These are phyloP conservation scores for Cariama cristata DNA, from an alignment of 2,113 vertebrate genomes.

Conservation along the genomic window DNA sequence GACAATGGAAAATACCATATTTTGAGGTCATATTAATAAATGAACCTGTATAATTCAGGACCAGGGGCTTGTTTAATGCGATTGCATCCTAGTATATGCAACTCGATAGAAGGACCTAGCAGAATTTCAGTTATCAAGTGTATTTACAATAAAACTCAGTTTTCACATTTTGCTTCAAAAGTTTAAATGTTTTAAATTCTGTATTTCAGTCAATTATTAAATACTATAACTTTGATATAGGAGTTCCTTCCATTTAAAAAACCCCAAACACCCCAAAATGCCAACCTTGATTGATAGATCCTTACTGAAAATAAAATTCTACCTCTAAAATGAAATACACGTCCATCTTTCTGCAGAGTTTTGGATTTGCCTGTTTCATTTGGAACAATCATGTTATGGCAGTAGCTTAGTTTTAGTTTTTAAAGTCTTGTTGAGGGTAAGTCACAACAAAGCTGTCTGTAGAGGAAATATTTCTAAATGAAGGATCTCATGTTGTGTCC, in stretches of 20 bases:
- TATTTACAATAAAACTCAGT: background rate
- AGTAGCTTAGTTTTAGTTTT: background rate
- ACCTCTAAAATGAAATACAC: background rate
- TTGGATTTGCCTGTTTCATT: background rate
- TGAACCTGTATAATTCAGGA: background rate
- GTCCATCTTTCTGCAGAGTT: background rate
- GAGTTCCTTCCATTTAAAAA: background rate
- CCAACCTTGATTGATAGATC: background rate
- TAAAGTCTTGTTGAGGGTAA: background rate
- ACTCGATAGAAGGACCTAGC: background rate
- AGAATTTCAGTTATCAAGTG: background rate
- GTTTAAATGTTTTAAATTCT: background rate
- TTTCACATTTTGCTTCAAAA: background rate
- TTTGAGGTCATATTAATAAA: background rate
- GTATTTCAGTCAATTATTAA: background rate
- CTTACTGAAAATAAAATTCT: background rate
- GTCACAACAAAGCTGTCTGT: background rate
- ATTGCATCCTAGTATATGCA: background rate
- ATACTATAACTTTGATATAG: background rate
- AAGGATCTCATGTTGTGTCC: background rate
- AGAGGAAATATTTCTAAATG: background rate
- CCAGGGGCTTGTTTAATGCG: background rate
- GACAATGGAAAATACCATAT: background rate
- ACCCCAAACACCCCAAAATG: fast-evolving
- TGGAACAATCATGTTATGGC: background rate